phyloP scores from a whole-genome alignment of 2,888 invertebrate species.

The Trachelus tabidus region DNA sequence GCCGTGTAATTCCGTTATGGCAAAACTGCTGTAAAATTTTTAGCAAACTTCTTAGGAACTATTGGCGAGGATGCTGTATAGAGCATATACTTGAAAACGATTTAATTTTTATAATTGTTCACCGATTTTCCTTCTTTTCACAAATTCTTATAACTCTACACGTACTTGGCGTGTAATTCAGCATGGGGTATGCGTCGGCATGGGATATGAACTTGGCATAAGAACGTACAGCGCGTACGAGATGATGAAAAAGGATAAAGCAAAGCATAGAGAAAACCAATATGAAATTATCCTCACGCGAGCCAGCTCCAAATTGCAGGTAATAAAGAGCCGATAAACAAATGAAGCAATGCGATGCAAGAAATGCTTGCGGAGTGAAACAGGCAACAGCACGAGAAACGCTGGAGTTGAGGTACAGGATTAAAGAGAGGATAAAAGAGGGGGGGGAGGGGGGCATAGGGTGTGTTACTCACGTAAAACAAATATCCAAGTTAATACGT shows the following conservation, averaged over 20 bases:
- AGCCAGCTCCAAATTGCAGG: conserved; percentile 60
- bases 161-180: background rate
- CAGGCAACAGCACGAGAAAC: conserved; percentile 17
- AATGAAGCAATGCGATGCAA: conserved; percentile 57
- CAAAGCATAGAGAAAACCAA: conserved; percentile 54
- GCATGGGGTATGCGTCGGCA: background rate
- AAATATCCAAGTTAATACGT: conserved; percentile 17
- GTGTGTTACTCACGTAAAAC: conserved; percentile 13
- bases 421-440: background rate
- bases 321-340: conserved; percentile 62
- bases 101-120: no score
- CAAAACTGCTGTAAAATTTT: no score
- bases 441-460: background rate
- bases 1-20: no score
- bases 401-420: conserved; percentile 18
- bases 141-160: background rate
- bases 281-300: conserved; percentile 61
- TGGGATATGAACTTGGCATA: background rate
- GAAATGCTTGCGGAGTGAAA: conserved; percentile 20
- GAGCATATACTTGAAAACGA: no score
- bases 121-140: no score
- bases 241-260: background rate
- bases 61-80: background rate
- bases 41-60: background rate
- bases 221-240: background rate